phyloP scores from a whole-genome alignment of 2,113 vertebrate species.

The Cyprinus carpio region DNA sequence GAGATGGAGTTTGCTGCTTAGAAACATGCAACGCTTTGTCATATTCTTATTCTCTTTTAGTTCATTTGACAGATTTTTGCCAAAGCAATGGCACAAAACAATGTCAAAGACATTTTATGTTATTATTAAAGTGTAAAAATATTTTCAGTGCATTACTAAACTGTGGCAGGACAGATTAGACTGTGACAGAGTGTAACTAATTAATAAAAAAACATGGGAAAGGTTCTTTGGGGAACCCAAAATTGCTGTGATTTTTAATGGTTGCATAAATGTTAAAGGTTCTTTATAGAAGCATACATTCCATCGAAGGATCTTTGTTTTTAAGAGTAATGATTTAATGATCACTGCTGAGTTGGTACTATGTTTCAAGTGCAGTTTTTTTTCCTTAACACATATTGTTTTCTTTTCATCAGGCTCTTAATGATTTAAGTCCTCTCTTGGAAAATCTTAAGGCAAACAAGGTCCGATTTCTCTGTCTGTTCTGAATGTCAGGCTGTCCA shows the following conservation, averaged over 20 bases:
- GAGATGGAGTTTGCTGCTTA: neutral
- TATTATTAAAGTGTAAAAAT: neutral
- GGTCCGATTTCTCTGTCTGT: neutral
- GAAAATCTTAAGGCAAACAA: slow-evolving; percentile 2
- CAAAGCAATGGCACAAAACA: neutral
- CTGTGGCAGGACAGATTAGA: too few relatives aligned
- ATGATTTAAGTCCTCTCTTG: neutral
- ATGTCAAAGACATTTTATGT: neutral
- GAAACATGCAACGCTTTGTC: neutral
- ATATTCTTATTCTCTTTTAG: neutral
- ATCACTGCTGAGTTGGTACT: neutral
- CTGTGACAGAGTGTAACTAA: neutral
- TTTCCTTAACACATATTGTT: neutral
- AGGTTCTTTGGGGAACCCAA: neutral
- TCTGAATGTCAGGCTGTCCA: neutral
- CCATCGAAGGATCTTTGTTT: neutral
- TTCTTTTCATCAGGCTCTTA: neutral
- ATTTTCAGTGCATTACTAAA: neutral
- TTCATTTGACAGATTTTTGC: neutral
- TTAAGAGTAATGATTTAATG: neutral
- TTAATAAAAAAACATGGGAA: neutral
- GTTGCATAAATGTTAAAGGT: neutral
- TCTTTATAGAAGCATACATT: neutral
- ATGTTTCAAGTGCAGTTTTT: neutral
- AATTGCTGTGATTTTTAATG: neutral